Conservation (phyloP, 1,140 invertebrate species). For the Drosophila yakuba region DNA sequence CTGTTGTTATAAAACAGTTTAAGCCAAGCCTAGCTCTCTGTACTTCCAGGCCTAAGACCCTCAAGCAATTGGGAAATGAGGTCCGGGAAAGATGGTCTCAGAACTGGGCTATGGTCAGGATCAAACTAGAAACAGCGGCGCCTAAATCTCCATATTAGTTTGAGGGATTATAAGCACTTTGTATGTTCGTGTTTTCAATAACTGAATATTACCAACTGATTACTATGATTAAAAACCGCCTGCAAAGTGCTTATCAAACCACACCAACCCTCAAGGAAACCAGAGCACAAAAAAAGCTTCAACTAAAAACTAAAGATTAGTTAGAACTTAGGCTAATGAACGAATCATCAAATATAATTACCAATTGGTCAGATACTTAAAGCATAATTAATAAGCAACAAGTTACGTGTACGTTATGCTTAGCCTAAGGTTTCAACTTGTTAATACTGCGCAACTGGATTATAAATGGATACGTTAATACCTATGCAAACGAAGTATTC, state of each 20-base stretch:
- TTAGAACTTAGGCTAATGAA: constrained; percentile 60
- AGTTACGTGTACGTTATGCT: constrained; percentile 52
- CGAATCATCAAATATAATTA: constrained; percentile 57
- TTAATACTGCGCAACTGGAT: constrained; percentile 24
- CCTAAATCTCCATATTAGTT: neutral
- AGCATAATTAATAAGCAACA: constrained; percentile 68
- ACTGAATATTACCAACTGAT: too few relatives aligned
- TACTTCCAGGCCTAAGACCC: neutral
- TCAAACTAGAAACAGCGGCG: constrained; percentile 1
- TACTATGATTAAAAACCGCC: neutral
- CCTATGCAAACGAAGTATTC: constrained; percentile 13
- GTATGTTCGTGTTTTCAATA: too few relatives aligned
- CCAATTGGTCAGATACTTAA: constrained; percentile 68
- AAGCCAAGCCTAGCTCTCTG: constrained; percentile 52
- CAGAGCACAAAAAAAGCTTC: constrained; percentile 12
- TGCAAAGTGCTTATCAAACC: constrained; percentile 23
- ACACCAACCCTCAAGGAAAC: constrained; percentile 31
- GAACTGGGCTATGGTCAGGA: neutral
- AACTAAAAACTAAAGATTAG: constrained; percentile 49
- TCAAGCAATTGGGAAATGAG: neutral
- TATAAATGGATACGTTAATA: constrained; percentile 18
- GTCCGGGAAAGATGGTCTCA: neutral
- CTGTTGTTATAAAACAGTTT: constrained; percentile 14
- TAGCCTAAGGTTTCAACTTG: constrained; percentile 54
- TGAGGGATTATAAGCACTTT: constrained; percentile 1